Percentiles rank a stretch among this genome's conserved stretches.
These are phyloP conservation scores for Drosophila teissieri DNA, from an alignment of 1,140 invertebrate species.

Conservation along the genomic window DNA sequence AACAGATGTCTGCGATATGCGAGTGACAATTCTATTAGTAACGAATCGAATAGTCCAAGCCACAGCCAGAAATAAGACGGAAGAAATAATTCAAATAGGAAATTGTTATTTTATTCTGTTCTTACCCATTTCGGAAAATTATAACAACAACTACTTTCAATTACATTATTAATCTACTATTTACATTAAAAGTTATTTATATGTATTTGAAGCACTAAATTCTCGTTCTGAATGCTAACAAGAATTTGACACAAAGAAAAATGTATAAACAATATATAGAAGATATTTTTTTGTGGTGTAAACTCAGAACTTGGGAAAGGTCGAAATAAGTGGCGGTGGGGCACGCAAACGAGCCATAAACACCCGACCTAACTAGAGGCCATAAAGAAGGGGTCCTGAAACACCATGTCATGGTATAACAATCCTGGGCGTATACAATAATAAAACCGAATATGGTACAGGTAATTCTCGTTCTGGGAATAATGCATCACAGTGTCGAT, in stretches of 20 bases:
- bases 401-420: constrained; percentile 20
- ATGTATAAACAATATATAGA: too few species aligned
- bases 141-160: too few species aligned
- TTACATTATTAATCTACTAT: too few species aligned
- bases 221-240: too few species aligned
- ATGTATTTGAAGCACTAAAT: too few species aligned
- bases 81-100: background rate
- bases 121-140: too few species aligned
- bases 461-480: constrained; percentile 8
- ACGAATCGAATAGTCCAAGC: constrained; percentile 61
- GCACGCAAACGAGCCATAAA: constrained; percentile 76
- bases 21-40: constrained; percentile 79
- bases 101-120: too few species aligned
- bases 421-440: constrained; percentile 27
- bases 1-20: constrained; percentile 67
- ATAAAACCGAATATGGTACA: constrained; percentile 30
- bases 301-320: constrained; percentile 12
- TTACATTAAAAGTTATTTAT: too few species aligned
- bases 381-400: constrained; percentile 35
- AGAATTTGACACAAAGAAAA: too few species aligned
- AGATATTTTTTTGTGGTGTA: constrained; percentile 6
- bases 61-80: background rate
- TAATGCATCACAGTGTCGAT: constrained; percentile 14
- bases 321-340: constrained; percentile 27
- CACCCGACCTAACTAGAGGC: constrained; percentile 62